Conservation (phyloP, 2,113 vertebrate species). For the Megaleporinus macrocephalus region DNA sequence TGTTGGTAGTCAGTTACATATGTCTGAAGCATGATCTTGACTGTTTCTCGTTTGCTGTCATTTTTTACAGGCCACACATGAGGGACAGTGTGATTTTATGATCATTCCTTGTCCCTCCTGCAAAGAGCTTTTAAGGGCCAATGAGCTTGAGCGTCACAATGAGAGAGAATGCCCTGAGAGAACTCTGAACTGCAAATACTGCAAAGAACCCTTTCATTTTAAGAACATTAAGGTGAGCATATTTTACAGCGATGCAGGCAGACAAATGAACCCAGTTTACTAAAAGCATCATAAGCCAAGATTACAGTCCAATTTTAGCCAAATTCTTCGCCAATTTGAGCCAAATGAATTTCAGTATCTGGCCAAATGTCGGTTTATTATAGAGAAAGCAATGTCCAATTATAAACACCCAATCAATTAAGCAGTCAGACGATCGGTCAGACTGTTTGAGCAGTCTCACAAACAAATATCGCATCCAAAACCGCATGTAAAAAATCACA, state of each 20-base stretch:
- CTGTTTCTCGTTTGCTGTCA: neutral
- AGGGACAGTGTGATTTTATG: conserved; percentile 81
- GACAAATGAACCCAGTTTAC: neutral
- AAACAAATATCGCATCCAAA: too few species aligned
- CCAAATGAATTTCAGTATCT: too few species aligned
- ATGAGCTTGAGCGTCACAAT: conserved; percentile 83
- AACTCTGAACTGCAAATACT: conserved; percentile 84
- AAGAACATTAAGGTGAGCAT: conserved; percentile 77
- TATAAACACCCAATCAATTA: too few species aligned
- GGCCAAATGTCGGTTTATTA: too few species aligned
- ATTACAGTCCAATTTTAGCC: too few species aligned
- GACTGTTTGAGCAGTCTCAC: too few species aligned
- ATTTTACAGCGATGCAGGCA: neutral
- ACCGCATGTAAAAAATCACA: too few species aligned
- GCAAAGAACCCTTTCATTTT: conserved; percentile 78
- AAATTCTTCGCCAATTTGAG: too few species aligned
- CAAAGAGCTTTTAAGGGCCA: conserved; percentile 78
- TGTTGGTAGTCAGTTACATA: neutral
- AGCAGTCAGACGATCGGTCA: too few species aligned
- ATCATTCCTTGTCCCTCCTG: conserved; percentile 82
- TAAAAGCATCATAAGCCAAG: neutral
- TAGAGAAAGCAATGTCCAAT: too few species aligned
- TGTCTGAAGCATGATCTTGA: neutral
- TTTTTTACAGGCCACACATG: conserved; percentile 71
- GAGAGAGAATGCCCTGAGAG: conserved; percentile 83